Evolutionary conservation across 1,140 invertebrate genomes (phyloP).

Genomic region (Scaptomyza pallida): DNA sequence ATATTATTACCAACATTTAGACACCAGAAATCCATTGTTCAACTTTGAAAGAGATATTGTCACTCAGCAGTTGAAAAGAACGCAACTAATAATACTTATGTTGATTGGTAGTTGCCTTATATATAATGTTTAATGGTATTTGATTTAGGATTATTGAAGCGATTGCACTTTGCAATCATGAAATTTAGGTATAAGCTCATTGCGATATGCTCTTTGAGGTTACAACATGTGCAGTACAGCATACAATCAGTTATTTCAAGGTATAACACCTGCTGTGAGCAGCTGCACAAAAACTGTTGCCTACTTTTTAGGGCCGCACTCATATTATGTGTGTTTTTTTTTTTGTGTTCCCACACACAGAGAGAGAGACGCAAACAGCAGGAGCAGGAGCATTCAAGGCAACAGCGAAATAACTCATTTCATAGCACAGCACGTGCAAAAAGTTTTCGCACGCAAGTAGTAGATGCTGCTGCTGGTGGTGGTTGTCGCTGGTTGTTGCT

Average conservation of each 20-base stretch:
- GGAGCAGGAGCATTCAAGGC: constrained; percentile 22
- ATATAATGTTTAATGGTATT: too few relatives aligned
- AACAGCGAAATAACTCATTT: constrained; percentile 64
- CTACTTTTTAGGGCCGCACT: constrained; percentile 44
- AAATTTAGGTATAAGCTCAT: background rate
- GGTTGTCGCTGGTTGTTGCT: background rate
- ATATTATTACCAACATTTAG: constrained; percentile 17
- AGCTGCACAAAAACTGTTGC: constrained; percentile 40
- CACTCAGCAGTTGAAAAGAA: background rate
- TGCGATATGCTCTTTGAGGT: constrained; percentile 5
- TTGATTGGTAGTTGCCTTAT: background rate
- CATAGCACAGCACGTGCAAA: constrained; percentile 67
- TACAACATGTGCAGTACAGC: background rate
- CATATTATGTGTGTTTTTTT: constrained; percentile 13
- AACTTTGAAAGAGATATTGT: background rate
- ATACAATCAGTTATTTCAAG: constrained; percentile 3
- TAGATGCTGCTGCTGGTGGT: background rate
- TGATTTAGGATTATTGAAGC: too few relatives aligned
- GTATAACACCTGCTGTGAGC: constrained; percentile 40
- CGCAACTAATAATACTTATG: background rate
- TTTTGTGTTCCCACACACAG: too few relatives aligned
- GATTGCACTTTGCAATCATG: background rate
- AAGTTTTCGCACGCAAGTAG: constrained; percentile 48
- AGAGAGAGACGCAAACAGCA: constrained; percentile 26
- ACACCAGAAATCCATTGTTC: background rate